These are phyloP conservation scores for Latrodectus elegans DNA, from an alignment of 2,888 invertebrate genomes.

Conservation along the genomic window DNA sequence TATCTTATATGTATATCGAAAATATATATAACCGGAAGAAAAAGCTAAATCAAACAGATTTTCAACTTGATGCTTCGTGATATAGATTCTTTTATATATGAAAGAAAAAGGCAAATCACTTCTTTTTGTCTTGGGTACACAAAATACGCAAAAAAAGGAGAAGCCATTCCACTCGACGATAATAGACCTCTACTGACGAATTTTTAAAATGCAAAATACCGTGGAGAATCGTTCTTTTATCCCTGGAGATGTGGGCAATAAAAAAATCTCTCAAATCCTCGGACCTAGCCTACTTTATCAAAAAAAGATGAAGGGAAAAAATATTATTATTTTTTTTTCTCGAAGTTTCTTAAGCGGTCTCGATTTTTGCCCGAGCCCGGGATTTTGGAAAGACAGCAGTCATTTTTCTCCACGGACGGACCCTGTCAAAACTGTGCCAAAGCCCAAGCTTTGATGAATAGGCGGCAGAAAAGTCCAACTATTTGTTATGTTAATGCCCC, in stretches of 20 bases:
- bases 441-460: constrained; percentile 52
- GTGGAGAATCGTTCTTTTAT: constrained; percentile 47
- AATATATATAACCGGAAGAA: background rate
- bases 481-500: constrained; percentile 68
- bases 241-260: constrained; percentile 15
- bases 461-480: constrained; percentile 54
- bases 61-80: constrained; percentile 11
- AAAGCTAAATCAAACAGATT: background rate
- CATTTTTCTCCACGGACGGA: constrained; percentile 61
- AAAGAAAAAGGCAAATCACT: background rate
- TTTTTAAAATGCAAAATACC: constrained; percentile 51
- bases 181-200: constrained; percentile 10
- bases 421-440: constrained; percentile 67
- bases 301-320: constrained; percentile 32
- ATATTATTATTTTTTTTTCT: constrained; percentile 10
- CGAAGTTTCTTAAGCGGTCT: constrained; percentile 32
- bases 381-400: constrained; percentile 34
- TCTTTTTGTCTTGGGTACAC: background rate
- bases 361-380: constrained; percentile 56
- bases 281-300: constrained; percentile 47
- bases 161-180: constrained; percentile 18
- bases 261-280: constrained; percentile 30
- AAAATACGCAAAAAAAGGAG: constrained; percentile 5
- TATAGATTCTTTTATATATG: background rate
- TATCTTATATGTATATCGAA: background rate